Evolutionary conservation across 2,888 invertebrate genomes (phyloP).

Genomic region (Saturnia pavonia): DNA sequence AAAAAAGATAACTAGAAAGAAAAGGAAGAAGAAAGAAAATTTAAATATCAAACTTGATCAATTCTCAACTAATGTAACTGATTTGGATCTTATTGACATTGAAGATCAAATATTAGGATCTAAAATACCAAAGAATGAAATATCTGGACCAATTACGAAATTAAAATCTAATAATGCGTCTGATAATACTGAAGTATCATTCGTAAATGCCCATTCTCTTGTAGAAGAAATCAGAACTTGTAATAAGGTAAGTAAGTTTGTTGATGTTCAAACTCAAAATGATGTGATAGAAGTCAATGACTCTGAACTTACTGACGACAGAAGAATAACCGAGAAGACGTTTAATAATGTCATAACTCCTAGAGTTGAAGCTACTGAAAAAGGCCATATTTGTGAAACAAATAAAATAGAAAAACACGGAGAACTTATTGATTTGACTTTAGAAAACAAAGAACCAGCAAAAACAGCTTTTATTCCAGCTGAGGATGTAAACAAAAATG

Average conservation of each 20-base stretch:
- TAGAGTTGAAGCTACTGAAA: background rate
- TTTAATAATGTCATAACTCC: background rate
- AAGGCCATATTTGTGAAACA: background rate
- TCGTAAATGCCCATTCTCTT: background rate
- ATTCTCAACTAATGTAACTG: background rate
- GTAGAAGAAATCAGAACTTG: background rate
- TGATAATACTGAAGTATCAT: background rate
- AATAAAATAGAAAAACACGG: background rate
- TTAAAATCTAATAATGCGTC: background rate
- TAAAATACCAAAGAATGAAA: slow-evolving; percentile 10
- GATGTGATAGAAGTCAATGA: background rate
- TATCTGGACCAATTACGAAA: background rate
- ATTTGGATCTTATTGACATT: background rate
- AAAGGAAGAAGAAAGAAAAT: slow-evolving; percentile 4
- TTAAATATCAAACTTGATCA: background rate
- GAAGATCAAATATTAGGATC: slow-evolving; percentile 7
- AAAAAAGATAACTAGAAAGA: slow-evolving; percentile 9
- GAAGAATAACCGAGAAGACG: background rate
- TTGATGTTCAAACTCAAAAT: background rate
- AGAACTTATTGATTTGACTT: background rate
- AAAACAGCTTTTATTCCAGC: background rate
- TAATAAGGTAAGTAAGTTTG: background rate
- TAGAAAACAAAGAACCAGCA: background rate
- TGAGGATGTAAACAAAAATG: background rate
- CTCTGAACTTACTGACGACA: background rate